These are phyloP conservation scores for Ctenosaura bakeri DNA, from an alignment of 2,797 vertebrate genomes.

Conservation along the genomic window DNA sequence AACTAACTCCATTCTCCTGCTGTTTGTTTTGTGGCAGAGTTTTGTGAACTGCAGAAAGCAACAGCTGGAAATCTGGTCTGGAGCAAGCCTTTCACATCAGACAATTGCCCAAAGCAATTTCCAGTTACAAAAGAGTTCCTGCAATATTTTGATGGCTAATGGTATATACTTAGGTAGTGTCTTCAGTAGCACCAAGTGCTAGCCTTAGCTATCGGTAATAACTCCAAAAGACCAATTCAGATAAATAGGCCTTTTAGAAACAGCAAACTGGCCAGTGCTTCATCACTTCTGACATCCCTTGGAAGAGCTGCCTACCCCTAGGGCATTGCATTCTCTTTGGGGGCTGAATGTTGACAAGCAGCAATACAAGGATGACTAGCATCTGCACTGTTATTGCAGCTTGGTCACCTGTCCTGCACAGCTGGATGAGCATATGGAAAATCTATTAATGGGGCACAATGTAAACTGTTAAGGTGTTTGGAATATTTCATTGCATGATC, in stretches of 20 bases:
- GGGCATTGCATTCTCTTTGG: not conserved
- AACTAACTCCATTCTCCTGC: slow-evolving; percentile 15
- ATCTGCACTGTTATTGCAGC: slow-evolving; percentile 28
- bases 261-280: slow-evolving; percentile 36
- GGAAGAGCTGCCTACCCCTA: slow-evolving; percentile 13
- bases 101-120: slow-evolving; percentile 3
- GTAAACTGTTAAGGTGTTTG: slow-evolving; percentile 17
- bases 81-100: slow-evolving; percentile 29
- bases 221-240: slow-evolving; percentile 18
- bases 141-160: slow-evolving; percentile 7
- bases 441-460: slow-evolving; percentile 52
- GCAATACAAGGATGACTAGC: slow-evolving; percentile 32
- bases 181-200: not conserved
- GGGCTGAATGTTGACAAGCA: slow-evolving; percentile 26
- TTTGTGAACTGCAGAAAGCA: slow-evolving; percentile 2
- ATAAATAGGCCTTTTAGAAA: slow-evolving; percentile 29
- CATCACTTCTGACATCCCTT: slow-evolving; percentile 7
- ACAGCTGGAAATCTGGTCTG: not conserved
- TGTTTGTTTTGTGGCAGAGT: not conserved
- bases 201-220: slow-evolving; percentile 21
- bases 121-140: not conserved
- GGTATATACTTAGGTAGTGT: rapidly evolving
- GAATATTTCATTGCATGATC: slow-evolving; percentile 46
- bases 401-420: slow-evolving; percentile 64
- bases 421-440: slow-evolving; percentile 63